Conservation (phyloP, 2,888 invertebrate species). For the Melipona beecheii region DNA sequence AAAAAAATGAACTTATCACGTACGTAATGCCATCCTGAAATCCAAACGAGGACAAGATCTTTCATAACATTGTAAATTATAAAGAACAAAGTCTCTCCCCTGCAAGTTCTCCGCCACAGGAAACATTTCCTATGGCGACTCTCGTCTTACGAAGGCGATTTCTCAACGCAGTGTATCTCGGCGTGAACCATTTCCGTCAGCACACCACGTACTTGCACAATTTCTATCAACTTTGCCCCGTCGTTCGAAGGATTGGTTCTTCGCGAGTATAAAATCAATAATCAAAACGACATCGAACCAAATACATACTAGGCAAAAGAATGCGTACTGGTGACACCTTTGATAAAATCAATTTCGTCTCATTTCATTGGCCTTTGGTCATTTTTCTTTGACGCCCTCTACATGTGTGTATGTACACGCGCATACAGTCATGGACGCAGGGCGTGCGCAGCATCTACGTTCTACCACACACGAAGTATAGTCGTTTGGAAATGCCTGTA, state of each 20-base stretch:
- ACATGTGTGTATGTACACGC: neutral
- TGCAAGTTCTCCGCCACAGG: neutral
- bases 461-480: constrained; percentile 53
- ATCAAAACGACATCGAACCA: neutral
- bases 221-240: neutral
- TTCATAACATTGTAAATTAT: neutral
- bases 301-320: neutral
- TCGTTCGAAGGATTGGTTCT: neutral
- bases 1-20: neutral
- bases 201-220: neutral
- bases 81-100: neutral
- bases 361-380: constrained; percentile 17
- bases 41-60: neutral
- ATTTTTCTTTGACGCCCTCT: constrained; percentile 44
- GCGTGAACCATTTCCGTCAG: neutral
- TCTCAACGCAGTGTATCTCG: neutral
- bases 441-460: constrained; percentile 23
- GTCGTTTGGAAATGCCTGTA: constrained; percentile 66
- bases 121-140: neutral
- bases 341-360: constrained; percentile 48
- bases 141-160: neutral
- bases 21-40: neutral
- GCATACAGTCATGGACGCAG: neutral
- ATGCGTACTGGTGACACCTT: constrained; percentile 1
- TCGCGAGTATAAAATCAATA: neutral